A percentile compares a stretch with the other conserved stretches of the same genome.
Conservation (phyloP, 2,113 vertebrate species). For the Melospiza melodia region DNA sequence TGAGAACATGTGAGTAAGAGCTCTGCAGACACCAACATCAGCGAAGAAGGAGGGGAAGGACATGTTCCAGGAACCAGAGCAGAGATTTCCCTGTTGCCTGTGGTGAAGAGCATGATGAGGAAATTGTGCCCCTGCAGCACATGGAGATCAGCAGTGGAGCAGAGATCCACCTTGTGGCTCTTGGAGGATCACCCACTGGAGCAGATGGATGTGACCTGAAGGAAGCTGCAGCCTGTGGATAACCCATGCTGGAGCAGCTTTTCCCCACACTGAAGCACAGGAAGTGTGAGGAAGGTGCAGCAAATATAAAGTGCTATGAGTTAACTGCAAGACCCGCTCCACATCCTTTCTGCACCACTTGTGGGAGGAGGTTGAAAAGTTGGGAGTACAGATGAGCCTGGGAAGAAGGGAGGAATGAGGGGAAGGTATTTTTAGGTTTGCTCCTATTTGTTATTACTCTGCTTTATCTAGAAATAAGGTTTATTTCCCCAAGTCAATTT, state of each 20-base stretch:
- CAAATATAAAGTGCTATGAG: background rate
- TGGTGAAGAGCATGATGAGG: background rate
- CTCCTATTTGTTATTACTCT: background rate
- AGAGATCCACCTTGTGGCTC: background rate
- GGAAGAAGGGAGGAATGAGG: background rate
- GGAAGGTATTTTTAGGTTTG: background rate
- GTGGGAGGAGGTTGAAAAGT: background rate
- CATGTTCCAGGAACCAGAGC: rapidly evolving
- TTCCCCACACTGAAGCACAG: background rate
- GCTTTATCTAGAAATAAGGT: background rate
- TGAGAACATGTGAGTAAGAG: background rate
- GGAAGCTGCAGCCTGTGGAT: background rate
- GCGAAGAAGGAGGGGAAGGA: background rate
- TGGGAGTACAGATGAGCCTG: background rate
- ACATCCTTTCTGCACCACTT: background rate
- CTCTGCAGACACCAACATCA: background rate
- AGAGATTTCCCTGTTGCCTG: rapidly evolving
- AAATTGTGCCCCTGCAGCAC: background rate
- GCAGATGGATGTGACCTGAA: background rate
- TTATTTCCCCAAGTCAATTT: background rate
- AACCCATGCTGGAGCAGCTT: background rate
- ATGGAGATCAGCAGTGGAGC: background rate
- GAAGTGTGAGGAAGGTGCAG: background rate
- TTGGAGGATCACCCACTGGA: background rate
- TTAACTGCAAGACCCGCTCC: background rate